Conservation (phyloP, 2,113 vertebrate species). For the Sus scrofa region T2T-Sscrofa CM000816.6:77203001-77203500, state of each 20-base stretch:
- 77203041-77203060: no score
- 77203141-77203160: no score
- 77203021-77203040: no score
- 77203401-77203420: not conserved
- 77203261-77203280: not conserved
- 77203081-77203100: no score
- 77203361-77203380: not conserved
- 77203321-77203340: not conserved
- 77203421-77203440: not conserved
- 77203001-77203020: no score
- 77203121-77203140: no score
- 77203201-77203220: not conserved
- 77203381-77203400: not conserved
- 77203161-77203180: not conserved
- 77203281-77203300: not conserved
- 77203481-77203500: not conserved
- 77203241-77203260: not conserved
- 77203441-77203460: not conserved
- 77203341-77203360: not conserved
- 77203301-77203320: not conserved
- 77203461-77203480: not conserved
- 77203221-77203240: not conserved
- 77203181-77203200: not conserved
- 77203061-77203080: no score
- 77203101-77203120: no score